Evolutionary conservation across 1,140 invertebrate genomes (phyloP), one percentile per base, ranked within the genome.

Genomic region (Orussus abietinus): DNA sequence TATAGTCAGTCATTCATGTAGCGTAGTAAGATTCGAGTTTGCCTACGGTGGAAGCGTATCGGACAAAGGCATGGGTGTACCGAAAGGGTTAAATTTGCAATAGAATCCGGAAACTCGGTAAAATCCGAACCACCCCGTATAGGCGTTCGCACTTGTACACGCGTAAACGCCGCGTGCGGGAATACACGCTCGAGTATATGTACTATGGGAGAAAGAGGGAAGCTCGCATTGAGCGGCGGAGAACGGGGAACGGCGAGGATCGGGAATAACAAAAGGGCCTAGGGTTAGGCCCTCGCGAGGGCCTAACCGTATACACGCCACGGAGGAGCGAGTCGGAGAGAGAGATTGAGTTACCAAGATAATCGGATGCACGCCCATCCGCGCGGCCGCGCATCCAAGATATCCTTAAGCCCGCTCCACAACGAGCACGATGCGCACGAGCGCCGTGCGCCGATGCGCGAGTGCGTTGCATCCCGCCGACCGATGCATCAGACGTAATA

Each of bases 331-430:
- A n/a, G n/a, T 45, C 48, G 49, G 51, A 51, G 39, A 47, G 32
- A 54, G 46, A 61, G 60, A 63, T 63, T 63, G 58, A 63, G 60
- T 63, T 63, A 61, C 56, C 52, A 61, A 63, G 60, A 59, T 63
- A 63, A 63, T 63, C 58, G 57, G 52, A 57, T 63, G 59, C 60
- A 63, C 60, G 58, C 60, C 60, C 60, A 59, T 57, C 49, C 50
- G 54, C 42, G 20, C 43, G 41, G 48, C 52, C 38, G 53, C 55
- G 53, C 55, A 61, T 55, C 54, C 42, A 51, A 57, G 22, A 46
- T 57, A 57, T 59, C 51, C 49, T 55, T 51, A 55, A 29, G 51
- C 38, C 22, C 29, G 25, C 25, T 51, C 41, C 53, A 54, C 53
- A 53, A 42, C 37, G 35, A 34, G 34, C 30, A 37, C 21, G 14